Percentiles rank a stretch among this genome's conserved stretches.
These are phyloP conservation scores for Cheiracanthium punctorium DNA, from an alignment of 2,888 invertebrate species.

Conservation along the genomic window DNA sequence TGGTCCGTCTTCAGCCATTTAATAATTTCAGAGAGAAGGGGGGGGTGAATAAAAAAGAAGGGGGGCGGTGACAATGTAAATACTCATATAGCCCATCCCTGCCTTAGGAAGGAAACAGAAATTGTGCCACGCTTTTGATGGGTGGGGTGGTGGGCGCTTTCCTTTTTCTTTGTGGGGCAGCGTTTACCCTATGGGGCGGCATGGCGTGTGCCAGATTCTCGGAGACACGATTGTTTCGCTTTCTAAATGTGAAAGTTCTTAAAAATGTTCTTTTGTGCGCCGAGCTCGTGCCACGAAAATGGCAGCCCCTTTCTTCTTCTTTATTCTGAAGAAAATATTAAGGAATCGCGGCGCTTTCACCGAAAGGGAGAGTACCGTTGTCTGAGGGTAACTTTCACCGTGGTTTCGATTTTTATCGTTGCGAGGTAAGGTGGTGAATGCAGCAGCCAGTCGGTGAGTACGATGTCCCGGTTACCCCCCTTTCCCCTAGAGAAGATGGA, in stretches of 20 bases:
- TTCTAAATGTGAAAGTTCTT: conserved; percentile 11
- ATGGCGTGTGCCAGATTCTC: conserved; percentile 12
- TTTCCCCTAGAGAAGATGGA: too few relatives aligned
- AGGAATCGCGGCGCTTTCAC: background rate
- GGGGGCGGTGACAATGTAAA: conserved; percentile 6
- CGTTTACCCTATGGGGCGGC: too few relatives aligned
- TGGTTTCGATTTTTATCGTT: background rate
- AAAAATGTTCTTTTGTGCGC: background rate
- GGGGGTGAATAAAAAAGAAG: too few relatives aligned
- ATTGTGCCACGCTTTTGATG: conserved; percentile 13
- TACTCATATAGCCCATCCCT: conserved; percentile 8
- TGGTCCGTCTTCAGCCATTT: conserved; percentile 17
- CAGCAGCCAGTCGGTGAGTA: background rate
- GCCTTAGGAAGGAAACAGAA: background rate
- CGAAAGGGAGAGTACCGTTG: background rate
- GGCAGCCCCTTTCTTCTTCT: too few relatives aligned
- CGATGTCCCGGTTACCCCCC: background rate
- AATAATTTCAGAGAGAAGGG: background rate
- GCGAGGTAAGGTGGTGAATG: too few relatives aligned
- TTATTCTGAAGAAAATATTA: too few relatives aligned
- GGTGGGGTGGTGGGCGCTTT: too few relatives aligned
- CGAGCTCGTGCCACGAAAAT: background rate
- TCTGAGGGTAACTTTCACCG: background rate
- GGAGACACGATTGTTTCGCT: background rate
- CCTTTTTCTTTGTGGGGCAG: conserved; percentile 1